Conservation (phyloP, 2,888 invertebrate genomes). For the Encarsia formosa region DNA sequence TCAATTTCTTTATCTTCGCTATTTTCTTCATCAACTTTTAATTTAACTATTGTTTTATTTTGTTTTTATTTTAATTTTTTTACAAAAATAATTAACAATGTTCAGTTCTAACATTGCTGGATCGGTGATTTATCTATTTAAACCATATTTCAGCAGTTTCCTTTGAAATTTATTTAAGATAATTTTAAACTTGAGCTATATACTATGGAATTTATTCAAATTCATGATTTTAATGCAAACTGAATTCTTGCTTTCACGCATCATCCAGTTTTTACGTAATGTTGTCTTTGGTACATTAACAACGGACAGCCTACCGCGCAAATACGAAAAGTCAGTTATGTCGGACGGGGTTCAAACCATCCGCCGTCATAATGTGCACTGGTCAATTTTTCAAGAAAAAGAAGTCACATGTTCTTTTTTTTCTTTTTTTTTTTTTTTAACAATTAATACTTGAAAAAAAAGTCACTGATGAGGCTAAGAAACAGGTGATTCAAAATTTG, state of each 20-base stretch:
- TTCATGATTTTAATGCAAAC: too few species aligned
- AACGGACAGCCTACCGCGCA: conserved; percentile 45
- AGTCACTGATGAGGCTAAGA: too few species aligned
- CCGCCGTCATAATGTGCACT: conserved; percentile 35
- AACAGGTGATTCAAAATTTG: too few species aligned
- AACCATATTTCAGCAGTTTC: conserved; percentile 31
- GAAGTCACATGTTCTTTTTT: conserved; percentile 22
- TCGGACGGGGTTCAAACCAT: conserved; percentile 37
- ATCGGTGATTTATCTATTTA: conserved; percentile 37
- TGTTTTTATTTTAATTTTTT: conserved; percentile 31
- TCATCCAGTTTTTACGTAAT: conserved; percentile 33
- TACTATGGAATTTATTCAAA: too few species aligned
- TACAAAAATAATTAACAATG: conserved; percentile 50
- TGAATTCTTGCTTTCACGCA: too few species aligned
- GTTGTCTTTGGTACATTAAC: conserved; percentile 50
- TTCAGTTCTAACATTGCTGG: conserved; percentile 42
- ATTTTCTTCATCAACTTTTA: conserved; percentile 10
- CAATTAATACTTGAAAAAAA: not conserved
- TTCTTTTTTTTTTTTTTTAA: too few species aligned
- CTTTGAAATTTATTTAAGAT: conserved; percentile 31
- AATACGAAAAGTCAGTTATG: conserved; percentile 30
- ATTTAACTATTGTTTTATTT: conserved; percentile 9
- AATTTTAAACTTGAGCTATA: conserved; percentile 10
- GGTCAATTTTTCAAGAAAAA: conserved; percentile 24
- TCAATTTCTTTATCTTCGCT: conserved; percentile 21